Conservation (phyloP, 1,140 invertebrate species). For the Sminthurinus signatus region DNA sequence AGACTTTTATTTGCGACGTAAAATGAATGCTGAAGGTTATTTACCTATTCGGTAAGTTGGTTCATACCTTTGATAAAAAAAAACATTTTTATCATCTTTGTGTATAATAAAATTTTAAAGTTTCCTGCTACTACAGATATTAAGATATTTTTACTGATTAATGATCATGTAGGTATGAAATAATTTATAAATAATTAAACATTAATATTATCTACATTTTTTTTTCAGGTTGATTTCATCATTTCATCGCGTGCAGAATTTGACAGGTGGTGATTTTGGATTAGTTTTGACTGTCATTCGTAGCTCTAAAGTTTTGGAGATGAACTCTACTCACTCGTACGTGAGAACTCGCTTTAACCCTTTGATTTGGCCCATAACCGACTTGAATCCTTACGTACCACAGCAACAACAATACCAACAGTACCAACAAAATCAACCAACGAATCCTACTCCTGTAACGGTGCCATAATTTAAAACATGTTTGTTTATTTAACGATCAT, state of each 20-base stretch:
- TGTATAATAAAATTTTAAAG: too few relatives aligned
- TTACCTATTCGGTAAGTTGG: constrained; percentile 86
- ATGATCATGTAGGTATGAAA: too few relatives aligned
- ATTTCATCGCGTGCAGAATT: constrained; percentile 84
- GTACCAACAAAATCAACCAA: constrained; percentile 33
- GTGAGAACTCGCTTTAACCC: constrained; percentile 74
- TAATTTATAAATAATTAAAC: too few relatives aligned
- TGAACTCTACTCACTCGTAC: constrained; percentile 53
- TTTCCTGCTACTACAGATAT: too few relatives aligned
- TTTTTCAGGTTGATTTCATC: constrained; percentile 90
- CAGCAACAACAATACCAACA: constrained; percentile 44
- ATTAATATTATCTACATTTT: too few relatives aligned
- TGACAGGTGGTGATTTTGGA: constrained; percentile 74
- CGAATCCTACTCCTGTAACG: too few relatives aligned
- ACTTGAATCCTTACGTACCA: too few relatives aligned
- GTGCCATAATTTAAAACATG: too few relatives aligned
- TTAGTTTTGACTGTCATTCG: constrained; percentile 74
- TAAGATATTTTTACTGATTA: too few relatives aligned
- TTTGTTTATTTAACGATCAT: too few relatives aligned
- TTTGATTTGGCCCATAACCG: constrained; percentile 74
- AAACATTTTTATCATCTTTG: too few relatives aligned
- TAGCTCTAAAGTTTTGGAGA: constrained; percentile 73
- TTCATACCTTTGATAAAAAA: too few relatives aligned
- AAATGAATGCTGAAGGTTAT: constrained; percentile 92
- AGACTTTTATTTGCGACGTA: constrained; percentile 92